Base-by-base conservation (phyloP, 2,888 invertebrate genomes). In the Chrysolina oricalcia region DNA sequence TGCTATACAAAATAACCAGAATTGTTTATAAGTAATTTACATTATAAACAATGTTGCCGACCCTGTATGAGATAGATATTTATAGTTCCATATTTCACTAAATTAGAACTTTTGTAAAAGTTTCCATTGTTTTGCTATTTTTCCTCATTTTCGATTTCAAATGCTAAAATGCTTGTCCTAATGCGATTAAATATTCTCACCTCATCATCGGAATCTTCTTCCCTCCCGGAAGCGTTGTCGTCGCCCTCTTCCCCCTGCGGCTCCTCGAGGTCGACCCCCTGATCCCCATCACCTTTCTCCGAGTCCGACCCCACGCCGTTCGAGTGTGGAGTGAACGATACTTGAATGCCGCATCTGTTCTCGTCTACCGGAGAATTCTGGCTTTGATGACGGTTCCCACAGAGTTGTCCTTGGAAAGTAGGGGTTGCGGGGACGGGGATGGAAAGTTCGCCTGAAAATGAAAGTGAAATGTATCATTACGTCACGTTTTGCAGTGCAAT, bases 221-320 rank as follows among this genome's bases (percentile, higher is more conserved):
- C 75, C 56, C 43, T 72, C 35, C 63, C 71, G 4, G 53, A 63
- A n/a, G 15, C 64, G 21, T 59, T 62, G 15, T 21, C 70, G 27
- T 67, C 72, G 41, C 43, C 73, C 15, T 27, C 72, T 11, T 70
- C 72, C 9, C 71, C 74, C 1, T 69, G 72, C 13, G 41, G 59
- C 41, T 74, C 69, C 13, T n/a, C 70, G 72, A 69, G 69, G 63
- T 40, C 41, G 59, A 65, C 68, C 50, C 19, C 70, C 13, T 19
- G 67, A 35, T 76, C 35, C 46, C 62, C 69, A 21, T 62, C 62
- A 21, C 69, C 72, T 15, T 74, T 77, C 17, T 78, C 76, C 9
- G 72, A 73, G 21, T 86, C 86, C 9, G 23, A n/a, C n/a, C 35
- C 59, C 35, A 35, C 6, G n/a, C 59, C 59, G 10, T 59, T 59